Evolutionary conservation across 2,113 vertebrate genomes (phyloP), one percentile per base, ranked within the genome.

Genomic region (Microtus oregoni): DNA sequence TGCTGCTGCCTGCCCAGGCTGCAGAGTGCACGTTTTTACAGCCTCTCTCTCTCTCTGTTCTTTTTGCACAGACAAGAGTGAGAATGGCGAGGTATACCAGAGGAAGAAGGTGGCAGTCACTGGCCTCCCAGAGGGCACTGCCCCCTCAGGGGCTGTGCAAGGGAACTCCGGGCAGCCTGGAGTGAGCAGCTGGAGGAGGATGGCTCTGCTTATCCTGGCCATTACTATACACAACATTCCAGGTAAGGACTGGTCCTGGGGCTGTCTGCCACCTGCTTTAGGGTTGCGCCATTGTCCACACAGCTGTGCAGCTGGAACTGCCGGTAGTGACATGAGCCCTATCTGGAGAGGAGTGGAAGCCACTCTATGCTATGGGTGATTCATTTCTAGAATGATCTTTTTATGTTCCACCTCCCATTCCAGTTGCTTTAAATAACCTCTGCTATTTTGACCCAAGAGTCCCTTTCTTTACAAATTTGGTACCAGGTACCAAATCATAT

Each of bases 141-240:
- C 98, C 0, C 22, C 67, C 0, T 97, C 93, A 14, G 96, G 38
- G 0, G 28, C 67, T 2, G 26, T 97, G 95, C 98, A 68, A 63
- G 98, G 96, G 0, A 41, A 35, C 1, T 1, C 7, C 0, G 20
- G 4, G 0, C 1, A 20, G 0, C 92, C 94, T 0, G 28, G 97
- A 0, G 96, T 95, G 76, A 98, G 98, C 98, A 99, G 99, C 98
- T 99, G 99, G 99, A 98, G 99, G n/a, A 97, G 99, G 17, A 99
- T 99, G 3, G 7, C 98, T 19, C 99, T 99, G 89, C 98, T 99
- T 87, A 99, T 99, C 97, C 97, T 99, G 2, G 99, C 99, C 3
- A 99, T 99, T 95, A 99, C 99, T 97, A 99, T 99, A 96, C 99
- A 99, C 98, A 99, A 99, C 97, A 98, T 99, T 85, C 99, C 99